phyloP scores from a whole-genome alignment of 2,888 invertebrate genomes.

The Anoncus sp. region DNA sequence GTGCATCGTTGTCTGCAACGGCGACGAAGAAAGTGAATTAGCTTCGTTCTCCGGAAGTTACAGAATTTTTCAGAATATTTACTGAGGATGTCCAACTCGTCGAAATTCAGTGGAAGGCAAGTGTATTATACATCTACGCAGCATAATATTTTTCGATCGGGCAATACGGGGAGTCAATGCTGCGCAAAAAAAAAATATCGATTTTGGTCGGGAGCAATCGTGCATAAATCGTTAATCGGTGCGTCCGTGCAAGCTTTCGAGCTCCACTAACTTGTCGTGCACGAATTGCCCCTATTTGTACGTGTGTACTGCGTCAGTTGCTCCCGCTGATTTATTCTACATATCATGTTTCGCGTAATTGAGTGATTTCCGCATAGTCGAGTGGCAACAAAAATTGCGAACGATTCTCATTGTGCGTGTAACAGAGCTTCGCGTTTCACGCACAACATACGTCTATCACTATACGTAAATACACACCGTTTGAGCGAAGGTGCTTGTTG shows the following conservation, averaged over 20 bases:
- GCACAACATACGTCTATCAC: neutral
- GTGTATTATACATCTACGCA: neutral
- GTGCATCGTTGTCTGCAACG: neutral
- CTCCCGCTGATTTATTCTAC: slow-evolving; percentile 6
- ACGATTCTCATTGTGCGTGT: slow-evolving; percentile 25
- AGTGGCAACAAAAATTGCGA: slow-evolving; percentile 38
- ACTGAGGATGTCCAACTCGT: too few relatives aligned
- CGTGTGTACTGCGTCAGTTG: slow-evolving; percentile 8
- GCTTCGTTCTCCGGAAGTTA: neutral
- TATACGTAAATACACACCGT: neutral
- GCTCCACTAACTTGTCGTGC: neutral
- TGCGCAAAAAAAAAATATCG: slow-evolving; percentile 31
- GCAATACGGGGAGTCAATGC: neutral
- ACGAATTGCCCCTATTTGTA: slow-evolving; percentile 7
- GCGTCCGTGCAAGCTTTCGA: slow-evolving; percentile 24
- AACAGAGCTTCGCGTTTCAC: neutral
- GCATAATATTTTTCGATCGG: neutral
- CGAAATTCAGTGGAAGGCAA: neutral
- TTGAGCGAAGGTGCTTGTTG: neutral
- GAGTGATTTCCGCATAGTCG: slow-evolving; percentile 47
- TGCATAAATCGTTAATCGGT: slow-evolving; percentile 47
- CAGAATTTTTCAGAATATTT: too few relatives aligned
- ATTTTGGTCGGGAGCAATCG: slow-evolving; percentile 36
- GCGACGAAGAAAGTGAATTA: too few relatives aligned
- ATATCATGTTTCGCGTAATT: slow-evolving; percentile 43